Evolutionary conservation across 2,888 invertebrate genomes (phyloP).

Genomic region (Erannis defoliaria): DNA sequence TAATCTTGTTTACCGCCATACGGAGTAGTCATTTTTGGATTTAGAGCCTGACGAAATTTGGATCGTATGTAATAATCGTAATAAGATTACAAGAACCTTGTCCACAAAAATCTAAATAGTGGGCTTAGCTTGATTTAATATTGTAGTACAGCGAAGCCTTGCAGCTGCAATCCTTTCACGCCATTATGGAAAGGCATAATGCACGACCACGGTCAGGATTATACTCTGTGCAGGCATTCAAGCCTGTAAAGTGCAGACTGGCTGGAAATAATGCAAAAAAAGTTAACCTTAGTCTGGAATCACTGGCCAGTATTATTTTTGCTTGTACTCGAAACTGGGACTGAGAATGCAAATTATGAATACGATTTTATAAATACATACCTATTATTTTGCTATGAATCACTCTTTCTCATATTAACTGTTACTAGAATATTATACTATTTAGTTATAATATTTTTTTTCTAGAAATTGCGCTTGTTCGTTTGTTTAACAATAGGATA

Average conservation of each 20-base stretch:
- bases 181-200: constrained; percentile 65
- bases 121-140: constrained; percentile 64
- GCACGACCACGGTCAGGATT: constrained; percentile 62
- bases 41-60: background rate
- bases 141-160: constrained; percentile 66
- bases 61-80: constrained; percentile 10
- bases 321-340: too few species aligned
- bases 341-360: too few species aligned
- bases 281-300: constrained; percentile 6
- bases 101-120: constrained; percentile 52
- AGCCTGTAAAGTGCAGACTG: constrained; percentile 66
- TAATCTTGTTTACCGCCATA: too few species aligned
- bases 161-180: constrained; percentile 70
- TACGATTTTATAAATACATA: too few species aligned
- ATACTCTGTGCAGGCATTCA: constrained; percentile 55
- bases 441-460: too few species aligned
- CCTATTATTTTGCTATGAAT: too few species aligned
- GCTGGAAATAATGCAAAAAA: constrained; percentile 37
- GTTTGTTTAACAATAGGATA: too few species aligned
- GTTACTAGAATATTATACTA: too few species aligned
- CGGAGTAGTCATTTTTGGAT: background rate
- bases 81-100: constrained; percentile 48
- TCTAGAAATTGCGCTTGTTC: too few species aligned
- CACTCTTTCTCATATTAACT: too few species aligned
- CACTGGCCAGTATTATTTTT: background rate